Conservation (phyloP, 2,113 vertebrate species). For the Meleagris gallopavo region DNA sequence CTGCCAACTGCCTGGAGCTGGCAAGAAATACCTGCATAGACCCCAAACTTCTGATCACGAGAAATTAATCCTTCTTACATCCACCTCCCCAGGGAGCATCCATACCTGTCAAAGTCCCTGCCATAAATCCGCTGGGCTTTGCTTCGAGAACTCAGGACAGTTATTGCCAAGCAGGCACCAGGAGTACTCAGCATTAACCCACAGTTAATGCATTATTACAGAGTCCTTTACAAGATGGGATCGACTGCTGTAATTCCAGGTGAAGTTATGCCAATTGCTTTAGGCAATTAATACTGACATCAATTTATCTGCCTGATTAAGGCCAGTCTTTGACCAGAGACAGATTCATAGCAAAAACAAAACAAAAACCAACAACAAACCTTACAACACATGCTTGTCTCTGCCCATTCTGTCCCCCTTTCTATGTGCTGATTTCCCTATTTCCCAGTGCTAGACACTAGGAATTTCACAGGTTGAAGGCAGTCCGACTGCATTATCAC, state of each 20-base stretch:
- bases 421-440: background rate
- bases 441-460: background rate
- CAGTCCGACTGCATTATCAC: constrained; percentile 16
- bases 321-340: background rate
- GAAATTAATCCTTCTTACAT: background rate
- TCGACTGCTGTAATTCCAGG: background rate
- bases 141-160: background rate
- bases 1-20: background rate
- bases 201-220: background rate
- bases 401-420: background rate
- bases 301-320: background rate
- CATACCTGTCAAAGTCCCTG: fast-evolving
- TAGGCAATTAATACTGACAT: background rate
- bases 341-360: background rate
- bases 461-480: constrained; percentile 26
- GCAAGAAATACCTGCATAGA: background rate
- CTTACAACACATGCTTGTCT: background rate
- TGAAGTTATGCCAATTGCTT: background rate
- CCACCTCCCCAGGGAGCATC: background rate
- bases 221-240: background rate
- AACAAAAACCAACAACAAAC: too few species aligned
- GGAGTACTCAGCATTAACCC: fast-evolving
- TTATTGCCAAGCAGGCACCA: background rate
- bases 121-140: background rate
- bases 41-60: fast-evolving